Percentiles rank a stretch among this genome's conserved stretches.
phyloP scores from a whole-genome alignment of 1,140 invertebrate genomes.

The Penaeus vannamei region DNA sequence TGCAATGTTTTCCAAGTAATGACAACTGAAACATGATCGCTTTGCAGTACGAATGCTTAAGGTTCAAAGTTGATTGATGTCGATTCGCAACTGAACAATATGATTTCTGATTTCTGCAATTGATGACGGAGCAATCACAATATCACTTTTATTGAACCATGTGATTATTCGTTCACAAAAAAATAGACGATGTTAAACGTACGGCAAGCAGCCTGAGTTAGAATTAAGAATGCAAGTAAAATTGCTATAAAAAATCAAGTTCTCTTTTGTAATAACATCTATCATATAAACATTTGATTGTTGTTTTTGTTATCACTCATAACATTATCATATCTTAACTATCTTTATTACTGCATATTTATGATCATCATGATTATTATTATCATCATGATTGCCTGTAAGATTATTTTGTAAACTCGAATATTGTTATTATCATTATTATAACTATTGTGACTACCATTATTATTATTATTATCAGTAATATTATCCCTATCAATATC shows the following conservation, averaged over 20 bases:
- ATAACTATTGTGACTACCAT: too few relatives aligned
- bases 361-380: neutral
- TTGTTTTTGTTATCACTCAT: neutral
- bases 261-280: neutral
- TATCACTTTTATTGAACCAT: neutral
- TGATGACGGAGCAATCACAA: too few relatives aligned
- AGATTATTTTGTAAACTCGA: too few relatives aligned
- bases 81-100: neutral
- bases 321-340: neutral
- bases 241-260: neutral
- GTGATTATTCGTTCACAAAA: neutral
- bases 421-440: too few relatives aligned
- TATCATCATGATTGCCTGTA: too few relatives aligned
- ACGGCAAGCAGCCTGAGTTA: too few relatives aligned
- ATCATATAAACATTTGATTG: neutral
- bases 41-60: neutral
- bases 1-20: too few relatives aligned
- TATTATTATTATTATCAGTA: too few relatives aligned
- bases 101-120: too few relatives aligned
- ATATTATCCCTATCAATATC: too few relatives aligned
- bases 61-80: neutral
- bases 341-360: neutral
- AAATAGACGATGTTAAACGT: too few relatives aligned
- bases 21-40: neutral
- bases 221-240: too few relatives aligned